A percentile compares a stretch with the other conserved stretches of the same genome.
phyloP scores from a whole-genome alignment of 2,113 vertebrate genomes.

The Anthoscopus minutus region DNA sequence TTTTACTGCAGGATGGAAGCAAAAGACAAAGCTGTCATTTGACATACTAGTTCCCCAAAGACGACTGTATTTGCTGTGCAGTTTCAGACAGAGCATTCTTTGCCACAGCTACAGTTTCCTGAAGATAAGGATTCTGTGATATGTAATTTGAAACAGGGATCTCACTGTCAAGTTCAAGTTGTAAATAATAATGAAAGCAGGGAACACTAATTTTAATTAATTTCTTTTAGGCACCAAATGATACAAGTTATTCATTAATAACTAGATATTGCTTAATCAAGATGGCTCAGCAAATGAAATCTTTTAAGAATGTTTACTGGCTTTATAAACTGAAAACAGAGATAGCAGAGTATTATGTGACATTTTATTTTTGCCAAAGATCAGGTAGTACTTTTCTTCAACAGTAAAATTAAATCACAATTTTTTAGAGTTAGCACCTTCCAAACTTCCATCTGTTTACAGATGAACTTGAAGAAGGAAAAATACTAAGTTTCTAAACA shows the following conservation, averaged over 20 bases:
- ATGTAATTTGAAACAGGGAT: not conserved
- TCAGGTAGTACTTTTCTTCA: not conserved
- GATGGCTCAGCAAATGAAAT: not conserved
- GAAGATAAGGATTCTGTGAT: not conserved
- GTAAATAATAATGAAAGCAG: not conserved
- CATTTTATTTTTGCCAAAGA: not conserved
- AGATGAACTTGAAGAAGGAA: not conserved
- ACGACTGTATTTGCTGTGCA: not conserved
- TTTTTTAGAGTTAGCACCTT: not conserved
- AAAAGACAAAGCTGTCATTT: not conserved
- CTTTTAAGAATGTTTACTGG: not conserved
- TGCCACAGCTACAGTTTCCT: not conserved
- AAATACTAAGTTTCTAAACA: not conserved
- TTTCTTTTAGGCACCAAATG: not conserved
- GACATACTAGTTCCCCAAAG: not conserved
- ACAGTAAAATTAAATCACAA: not conserved
- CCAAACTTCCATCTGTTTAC: not conserved
- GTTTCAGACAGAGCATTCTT: not conserved
- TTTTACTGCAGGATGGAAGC: not conserved
- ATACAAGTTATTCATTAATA: not conserved
- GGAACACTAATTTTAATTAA: not conserved
- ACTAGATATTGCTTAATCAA: not conserved
- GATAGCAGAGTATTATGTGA: not conserved
- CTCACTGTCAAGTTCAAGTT: not conserved
- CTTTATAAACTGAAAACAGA: not conserved